phyloP scores from a whole-genome alignment of 1,140 invertebrate genomes.

The Nymphalis io region DNA sequence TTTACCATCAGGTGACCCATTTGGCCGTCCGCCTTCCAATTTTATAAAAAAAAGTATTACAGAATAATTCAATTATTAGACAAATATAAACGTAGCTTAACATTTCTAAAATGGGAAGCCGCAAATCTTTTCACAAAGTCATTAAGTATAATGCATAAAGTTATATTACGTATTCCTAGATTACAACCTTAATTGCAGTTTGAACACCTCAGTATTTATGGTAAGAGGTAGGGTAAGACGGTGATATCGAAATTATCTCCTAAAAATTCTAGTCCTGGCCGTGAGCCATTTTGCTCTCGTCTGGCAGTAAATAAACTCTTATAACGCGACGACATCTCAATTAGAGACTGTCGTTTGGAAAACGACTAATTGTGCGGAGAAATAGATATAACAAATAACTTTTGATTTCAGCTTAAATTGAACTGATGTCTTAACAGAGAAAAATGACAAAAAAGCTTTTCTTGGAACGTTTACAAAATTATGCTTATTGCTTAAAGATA shows the following conservation, averaged over 20 bases:
- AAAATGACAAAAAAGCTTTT: too few relatives aligned
- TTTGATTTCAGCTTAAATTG: too few relatives aligned
- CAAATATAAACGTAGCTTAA: background rate
- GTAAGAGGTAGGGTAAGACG: background rate
- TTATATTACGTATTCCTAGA: slow-evolving; percentile 9
- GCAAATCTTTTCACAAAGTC: slow-evolving; percentile 5
- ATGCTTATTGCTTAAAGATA: too few relatives aligned
- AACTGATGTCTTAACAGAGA: too few relatives aligned
- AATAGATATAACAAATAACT: too few relatives aligned
- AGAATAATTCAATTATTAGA: background rate
- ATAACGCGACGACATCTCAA: background rate
- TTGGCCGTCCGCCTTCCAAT: too few relatives aligned
- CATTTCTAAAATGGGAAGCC: background rate
- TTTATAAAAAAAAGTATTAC: too few relatives aligned
- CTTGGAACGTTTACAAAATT: too few relatives aligned
- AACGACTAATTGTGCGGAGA: too few relatives aligned
- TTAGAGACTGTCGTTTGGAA: too few relatives aligned
- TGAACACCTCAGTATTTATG: slow-evolving; percentile 9
- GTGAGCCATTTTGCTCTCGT: background rate
- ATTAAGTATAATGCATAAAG: slow-evolving; percentile 20
- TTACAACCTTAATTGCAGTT: slow-evolving; percentile 9
- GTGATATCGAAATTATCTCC: background rate
- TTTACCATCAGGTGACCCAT: too few relatives aligned
- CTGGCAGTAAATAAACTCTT: background rate
- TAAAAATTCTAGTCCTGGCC: background rate